These are phyloP conservation scores for Metaphire vulgaris DNA, from an alignment of 1,140 invertebrate species.

Conservation along the genomic window DNA sequence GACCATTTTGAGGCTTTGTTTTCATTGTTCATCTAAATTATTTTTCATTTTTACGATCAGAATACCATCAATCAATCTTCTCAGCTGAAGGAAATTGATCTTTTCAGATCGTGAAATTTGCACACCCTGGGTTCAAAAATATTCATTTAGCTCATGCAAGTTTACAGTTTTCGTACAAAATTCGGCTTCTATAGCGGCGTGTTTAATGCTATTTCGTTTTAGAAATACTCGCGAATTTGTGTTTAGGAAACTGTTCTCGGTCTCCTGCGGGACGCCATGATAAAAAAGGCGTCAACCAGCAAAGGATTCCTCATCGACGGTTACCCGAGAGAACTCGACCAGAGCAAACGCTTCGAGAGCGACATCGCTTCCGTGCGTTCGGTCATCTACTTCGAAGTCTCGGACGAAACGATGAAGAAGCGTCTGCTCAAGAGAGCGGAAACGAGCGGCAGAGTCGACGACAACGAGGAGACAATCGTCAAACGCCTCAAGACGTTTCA, in stretches of 20 bases:
- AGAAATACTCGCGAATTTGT: too few species aligned
- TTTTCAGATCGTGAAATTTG: too few species aligned
- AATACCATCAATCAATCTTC: too few species aligned
- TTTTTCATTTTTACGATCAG: too few species aligned
- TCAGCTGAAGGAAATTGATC: too few species aligned
- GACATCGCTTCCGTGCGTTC: slow-evolving; percentile 73
- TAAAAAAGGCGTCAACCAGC: slow-evolving; percentile 38
- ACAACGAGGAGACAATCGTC: slow-evolving; percentile 94
- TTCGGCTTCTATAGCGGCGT: too few species aligned
- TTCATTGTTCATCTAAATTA: too few species aligned
- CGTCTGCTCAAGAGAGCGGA: slow-evolving; percentile 77
- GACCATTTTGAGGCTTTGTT: too few species aligned
- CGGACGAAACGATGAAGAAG: slow-evolving; percentile 73
- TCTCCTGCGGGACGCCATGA: slow-evolving; percentile 49
- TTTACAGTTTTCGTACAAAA: too few species aligned
- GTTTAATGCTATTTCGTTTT: too few species aligned
- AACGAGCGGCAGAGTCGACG: slow-evolving; percentile 84
- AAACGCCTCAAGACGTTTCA: slow-evolving; percentile 88
- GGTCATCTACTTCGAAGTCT: slow-evolving; percentile 76
- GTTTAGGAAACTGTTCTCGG: slow-evolving; percentile 51
- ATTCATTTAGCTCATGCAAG: too few species aligned
- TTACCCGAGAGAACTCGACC: slow-evolving; percentile 76
- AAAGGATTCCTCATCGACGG: slow-evolving; percentile 79
- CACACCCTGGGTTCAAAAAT: too few species aligned
- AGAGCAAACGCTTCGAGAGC: slow-evolving; percentile 74